These are phyloP conservation scores for Archegozetes longisetosus DNA, from an alignment of 1,140 invertebrate genomes.

Conservation along the genomic window DNA sequence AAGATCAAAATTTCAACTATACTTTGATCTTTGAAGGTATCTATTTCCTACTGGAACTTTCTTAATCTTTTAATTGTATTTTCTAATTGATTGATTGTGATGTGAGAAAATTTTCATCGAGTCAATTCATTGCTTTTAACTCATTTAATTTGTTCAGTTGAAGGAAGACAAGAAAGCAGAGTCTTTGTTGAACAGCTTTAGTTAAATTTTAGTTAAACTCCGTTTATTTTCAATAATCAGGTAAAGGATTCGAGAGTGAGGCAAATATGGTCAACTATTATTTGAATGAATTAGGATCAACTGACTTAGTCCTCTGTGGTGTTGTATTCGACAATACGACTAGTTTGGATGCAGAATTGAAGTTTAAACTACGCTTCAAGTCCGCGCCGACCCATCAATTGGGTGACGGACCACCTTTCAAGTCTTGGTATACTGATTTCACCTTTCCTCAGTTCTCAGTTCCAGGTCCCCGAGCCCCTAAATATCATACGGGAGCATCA, in stretches of 20 bases:
- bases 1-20: background rate
- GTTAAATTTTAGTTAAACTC: background rate
- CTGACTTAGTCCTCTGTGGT: slow-evolving; percentile 21
- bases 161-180: background rate
- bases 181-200: background rate
- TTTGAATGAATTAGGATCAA: slow-evolving; percentile 21
- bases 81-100: background rate
- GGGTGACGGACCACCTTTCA: background rate
- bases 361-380: slow-evolving; percentile 4
- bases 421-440: background rate
- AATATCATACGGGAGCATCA: background rate
- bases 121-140: background rate
- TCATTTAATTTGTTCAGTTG: background rate
- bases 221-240: background rate
- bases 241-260: slow-evolving; percentile 28
- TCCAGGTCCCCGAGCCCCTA: background rate
- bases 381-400: background rate
- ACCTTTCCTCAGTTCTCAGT: background rate
- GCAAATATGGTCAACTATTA: slow-evolving; percentile 28
- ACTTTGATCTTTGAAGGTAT: too few relatives aligned
- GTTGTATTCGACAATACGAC: background rate
- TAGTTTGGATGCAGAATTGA: background rate
- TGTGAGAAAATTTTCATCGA: background rate
- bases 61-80: background rate
- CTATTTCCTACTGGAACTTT: background rate